phyloP scores from a whole-genome alignment of 2,113 vertebrate species.

The Mormyrus iriodes region DNA sequence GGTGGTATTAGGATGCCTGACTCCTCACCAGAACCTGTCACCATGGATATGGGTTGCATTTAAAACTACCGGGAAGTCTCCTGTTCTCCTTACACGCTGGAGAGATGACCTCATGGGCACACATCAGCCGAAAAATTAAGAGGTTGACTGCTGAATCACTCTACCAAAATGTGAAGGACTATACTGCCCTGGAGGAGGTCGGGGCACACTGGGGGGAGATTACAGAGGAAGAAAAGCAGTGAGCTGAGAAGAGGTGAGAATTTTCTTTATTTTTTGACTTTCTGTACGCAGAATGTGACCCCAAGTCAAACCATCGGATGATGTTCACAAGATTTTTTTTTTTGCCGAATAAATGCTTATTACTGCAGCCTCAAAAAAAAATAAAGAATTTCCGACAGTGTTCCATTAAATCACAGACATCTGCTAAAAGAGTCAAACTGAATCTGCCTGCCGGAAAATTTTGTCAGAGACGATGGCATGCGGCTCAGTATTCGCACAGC shows the following conservation, averaged over 20 bases:
- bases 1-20: not conserved
- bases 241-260: not conserved
- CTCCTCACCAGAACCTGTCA: not conserved
- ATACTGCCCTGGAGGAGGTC: not conserved
- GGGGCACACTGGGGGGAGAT: not conserved
- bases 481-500: not conserved
- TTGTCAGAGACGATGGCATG: not conserved
- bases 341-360: not conserved
- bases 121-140: not conserved
- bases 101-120: not conserved
- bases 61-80: not conserved
- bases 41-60: not conserved
- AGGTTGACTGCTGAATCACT: not conserved
- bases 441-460: not conserved
- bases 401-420: constrained; percentile 4
- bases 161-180: not conserved
- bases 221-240: not conserved
- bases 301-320: not conserved
- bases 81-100: not conserved
- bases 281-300: constrained; percentile 5
- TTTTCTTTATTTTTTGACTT: not conserved
- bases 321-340: not conserved
- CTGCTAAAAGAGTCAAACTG: not conserved
- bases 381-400: not conserved
- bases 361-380: not conserved